A percentile compares a stretch with the other conserved stretches of the same genome.
Evolutionary conservation across 2,113 vertebrate genomes (phyloP).

Genomic region (Sclerurus mexicanus): DNA sequence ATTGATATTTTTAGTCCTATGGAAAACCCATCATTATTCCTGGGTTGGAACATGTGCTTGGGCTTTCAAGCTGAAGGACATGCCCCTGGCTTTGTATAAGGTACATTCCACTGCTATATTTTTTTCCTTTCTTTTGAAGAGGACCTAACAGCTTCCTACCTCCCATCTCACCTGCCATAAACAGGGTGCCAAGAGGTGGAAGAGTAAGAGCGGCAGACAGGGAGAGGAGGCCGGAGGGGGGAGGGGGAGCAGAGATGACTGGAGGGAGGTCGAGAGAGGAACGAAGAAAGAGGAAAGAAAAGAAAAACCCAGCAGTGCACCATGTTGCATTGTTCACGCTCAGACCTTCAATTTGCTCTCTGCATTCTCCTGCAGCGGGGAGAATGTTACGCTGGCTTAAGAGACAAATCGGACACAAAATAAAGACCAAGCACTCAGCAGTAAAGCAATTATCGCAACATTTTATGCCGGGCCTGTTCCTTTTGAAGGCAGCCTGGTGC

Average conservation of each 20-base stretch:
- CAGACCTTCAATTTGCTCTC: slow-evolving; percentile 99
- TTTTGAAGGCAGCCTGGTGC: slow-evolving; percentile 91
- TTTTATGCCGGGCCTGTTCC: slow-evolving; percentile 94
- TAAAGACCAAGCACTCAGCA: slow-evolving; percentile 94
- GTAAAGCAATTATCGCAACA: slow-evolving; percentile 99
- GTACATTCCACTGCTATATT: background rate
- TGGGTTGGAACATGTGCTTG: background rate
- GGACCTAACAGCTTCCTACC: background rate
- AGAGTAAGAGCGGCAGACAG: slow-evolving; percentile 32
- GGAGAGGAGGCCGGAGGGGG: slow-evolving; percentile 71
- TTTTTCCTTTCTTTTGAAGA: slow-evolving; percentile 42
- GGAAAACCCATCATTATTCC: background rate
- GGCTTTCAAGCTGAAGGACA: background rate
- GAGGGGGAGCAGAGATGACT: slow-evolving; percentile 71
- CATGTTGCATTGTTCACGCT: slow-evolving; percentile 99
- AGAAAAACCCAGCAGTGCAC: slow-evolving; percentile 90
- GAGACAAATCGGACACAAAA: slow-evolving; percentile 99
- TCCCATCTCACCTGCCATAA: slow-evolving; percentile 35
- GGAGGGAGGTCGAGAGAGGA: slow-evolving; percentile 82
- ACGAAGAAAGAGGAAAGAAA: slow-evolving; percentile 82
- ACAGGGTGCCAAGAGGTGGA: slow-evolving; percentile 25
- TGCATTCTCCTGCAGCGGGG: slow-evolving; percentile 98
- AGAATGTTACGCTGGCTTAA: slow-evolving; percentile 99
- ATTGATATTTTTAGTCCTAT: rapidly evolving
- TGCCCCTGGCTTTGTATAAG: background rate